Conservation (phyloP, 2,113 vertebrate species). For the Rhizomys pruinosus region DNA sequence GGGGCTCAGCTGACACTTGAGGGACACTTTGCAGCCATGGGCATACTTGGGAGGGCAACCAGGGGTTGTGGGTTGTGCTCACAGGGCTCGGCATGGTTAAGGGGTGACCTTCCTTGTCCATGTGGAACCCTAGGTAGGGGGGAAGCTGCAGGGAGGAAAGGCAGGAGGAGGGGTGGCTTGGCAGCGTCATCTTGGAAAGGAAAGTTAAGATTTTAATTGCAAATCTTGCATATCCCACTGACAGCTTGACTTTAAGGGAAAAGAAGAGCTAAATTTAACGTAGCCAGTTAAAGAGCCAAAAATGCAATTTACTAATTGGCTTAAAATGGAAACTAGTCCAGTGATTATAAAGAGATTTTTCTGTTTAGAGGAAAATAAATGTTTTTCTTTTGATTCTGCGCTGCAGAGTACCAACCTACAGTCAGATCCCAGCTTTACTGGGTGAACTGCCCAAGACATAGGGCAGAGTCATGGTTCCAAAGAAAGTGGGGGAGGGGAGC, state of each 20-base stretch:
- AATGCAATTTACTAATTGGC: conserved; percentile 77
- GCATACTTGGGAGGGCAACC: rapidly evolving
- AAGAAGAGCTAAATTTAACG: conserved; percentile 79
- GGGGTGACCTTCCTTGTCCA: not conserved
- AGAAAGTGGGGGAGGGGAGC: not conserved
- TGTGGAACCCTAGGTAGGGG: rapidly evolving
- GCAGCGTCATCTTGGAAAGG: conserved; percentile 29
- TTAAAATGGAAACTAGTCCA: conserved; percentile 75
- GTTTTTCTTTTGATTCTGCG: not conserved
- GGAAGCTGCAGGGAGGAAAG: not conserved
- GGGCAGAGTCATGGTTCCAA: not conserved
- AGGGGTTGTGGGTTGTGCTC: not conserved
- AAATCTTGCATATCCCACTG: conserved; percentile 66
- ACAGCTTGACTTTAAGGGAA: conserved; percentile 76
- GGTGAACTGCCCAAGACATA: rapidly evolving
- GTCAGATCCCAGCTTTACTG: not conserved
- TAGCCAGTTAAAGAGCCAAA: conserved; percentile 73
- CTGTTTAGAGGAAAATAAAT: not conserved
- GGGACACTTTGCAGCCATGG: rapidly evolving
- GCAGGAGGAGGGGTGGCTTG: not conserved
- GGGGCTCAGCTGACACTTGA: rapidly evolving
- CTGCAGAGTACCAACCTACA: not conserved
- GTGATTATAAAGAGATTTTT: conserved; percentile 49
- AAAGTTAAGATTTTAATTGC: conserved; percentile 68
- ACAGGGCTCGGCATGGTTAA: rapidly evolving